A percentile compares a stretch with the other conserved stretches of the same genome.
Evolutionary conservation across 2,797 vertebrate species (phyloP).

Genomic region (Lithobates pipiens): DNA sequence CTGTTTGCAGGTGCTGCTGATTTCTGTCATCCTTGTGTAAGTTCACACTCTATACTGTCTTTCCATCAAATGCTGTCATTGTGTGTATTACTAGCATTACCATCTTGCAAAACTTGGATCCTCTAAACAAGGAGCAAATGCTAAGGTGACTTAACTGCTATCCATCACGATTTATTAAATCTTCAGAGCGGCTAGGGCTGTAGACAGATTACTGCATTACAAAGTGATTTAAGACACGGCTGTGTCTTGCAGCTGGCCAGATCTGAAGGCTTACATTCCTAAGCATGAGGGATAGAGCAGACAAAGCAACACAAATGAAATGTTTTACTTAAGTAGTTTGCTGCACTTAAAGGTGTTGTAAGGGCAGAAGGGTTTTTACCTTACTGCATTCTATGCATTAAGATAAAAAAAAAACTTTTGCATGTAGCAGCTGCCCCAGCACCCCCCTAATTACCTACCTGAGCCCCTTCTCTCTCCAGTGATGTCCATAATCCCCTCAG

Average conservation of each 20-base stretch:
- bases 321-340: slow-evolving; percentile 13
- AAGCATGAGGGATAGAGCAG: slow-evolving; percentile 29
- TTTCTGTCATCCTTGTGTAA: neutral
- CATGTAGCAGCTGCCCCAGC: no score
- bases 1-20: slow-evolving; percentile 1
- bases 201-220: slow-evolving; percentile 52
- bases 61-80: neutral
- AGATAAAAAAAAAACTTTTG: no score
- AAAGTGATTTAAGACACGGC: slow-evolving; percentile 50
- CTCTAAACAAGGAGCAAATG: slow-evolving; percentile 39
- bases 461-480: no score
- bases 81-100: slow-evolving; percentile 12
- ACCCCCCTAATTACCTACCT: no score
- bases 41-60: neutral
- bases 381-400: no score
- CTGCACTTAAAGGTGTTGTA: slow-evolving; percentile 9
- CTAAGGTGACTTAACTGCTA: slow-evolving; percentile 41
- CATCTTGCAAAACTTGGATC: slow-evolving; percentile 20
- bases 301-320: slow-evolving; percentile 16
- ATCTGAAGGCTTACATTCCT: slow-evolving; percentile 38
- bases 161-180: slow-evolving; percentile 52
- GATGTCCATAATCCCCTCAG: no score
- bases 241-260: slow-evolving; percentile 39
- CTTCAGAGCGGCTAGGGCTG: slow-evolving; percentile 26
- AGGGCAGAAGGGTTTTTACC: no score